Evolutionary conservation across 2,797 vertebrate genomes (phyloP), one percentile per base, ranked within the genome.

Genomic region (Muscicapa comitata): DNA sequence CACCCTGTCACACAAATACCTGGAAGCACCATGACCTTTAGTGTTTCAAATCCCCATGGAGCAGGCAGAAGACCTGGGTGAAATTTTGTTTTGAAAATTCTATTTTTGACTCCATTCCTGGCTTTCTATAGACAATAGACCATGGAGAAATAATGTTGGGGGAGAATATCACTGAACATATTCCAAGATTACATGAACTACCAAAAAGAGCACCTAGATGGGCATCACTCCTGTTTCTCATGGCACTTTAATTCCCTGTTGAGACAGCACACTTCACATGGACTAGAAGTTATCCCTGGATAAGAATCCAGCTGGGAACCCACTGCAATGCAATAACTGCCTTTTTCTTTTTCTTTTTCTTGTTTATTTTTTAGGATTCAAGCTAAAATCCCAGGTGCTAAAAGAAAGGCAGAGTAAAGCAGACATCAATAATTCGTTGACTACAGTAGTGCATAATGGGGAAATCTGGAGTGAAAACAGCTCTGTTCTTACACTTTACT

Each of bases 341-440:
- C 33, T 95, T 35, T 68, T 78, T 6, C 24, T 86, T 86, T 62
- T 97, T 23, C 40, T 80, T 82, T 92, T 53, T 47, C 29, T 50
- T 93, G 3, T 75, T 59, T 37, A 15, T 78, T 96, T 97, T 97
- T 68, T 97, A 99, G 99, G 98, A 99, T 99, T 97, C 99, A 99
- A 97, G 99, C 99, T 93, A 99, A 99, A 98, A 99, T 99, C 96
- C 99, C 99, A 38, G 99, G 99, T 50, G 98, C 99, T 90, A 99
- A 99, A 97, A 99, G 99, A 98, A 99, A 99, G 98, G 98, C 99
- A 92, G 99, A 99, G 97, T 99, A 98, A 98, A 96, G n/a, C 24
- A 95, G 67, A 55, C 50, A 45, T 26, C 76, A 75, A 93, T 86
- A 90, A 91, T 71, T 92, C 86, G 54, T 53, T 72, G 12, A 43